phyloP scores from a whole-genome alignment of 1,140 invertebrate genomes.

The Globodera rostochiensis region DNA sequence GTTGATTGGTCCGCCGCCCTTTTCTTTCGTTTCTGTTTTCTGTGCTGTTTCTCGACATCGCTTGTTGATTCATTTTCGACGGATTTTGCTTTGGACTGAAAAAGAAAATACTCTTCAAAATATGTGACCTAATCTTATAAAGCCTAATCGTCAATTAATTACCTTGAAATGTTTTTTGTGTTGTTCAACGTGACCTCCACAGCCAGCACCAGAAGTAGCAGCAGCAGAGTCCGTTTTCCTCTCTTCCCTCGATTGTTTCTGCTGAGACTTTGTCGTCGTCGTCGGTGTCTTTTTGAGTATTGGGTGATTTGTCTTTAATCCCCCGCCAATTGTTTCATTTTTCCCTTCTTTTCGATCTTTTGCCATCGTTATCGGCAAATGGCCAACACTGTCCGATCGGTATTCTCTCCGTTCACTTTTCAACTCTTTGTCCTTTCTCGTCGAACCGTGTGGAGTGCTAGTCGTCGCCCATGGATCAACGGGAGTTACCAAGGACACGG shows the following conservation, averaged over 20 bases:
- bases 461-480: not conserved
- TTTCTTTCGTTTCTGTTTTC: constrained; percentile 22
- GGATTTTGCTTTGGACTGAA: not conserved
- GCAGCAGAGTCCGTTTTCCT: not conserved
- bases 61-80: constrained; percentile 9
- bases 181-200: not conserved
- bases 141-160: not conserved
- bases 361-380: not conserved
- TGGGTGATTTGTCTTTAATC: not conserved
- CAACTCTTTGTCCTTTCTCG: not conserved
- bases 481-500: not conserved
- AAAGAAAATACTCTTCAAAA: too few species aligned
- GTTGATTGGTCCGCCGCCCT: not conserved
- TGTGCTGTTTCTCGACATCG: constrained; percentile 11
- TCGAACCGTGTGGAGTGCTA: not conserved
- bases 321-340: not conserved
- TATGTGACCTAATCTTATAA: too few species aligned
- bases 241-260: not conserved
- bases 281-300: not conserved
- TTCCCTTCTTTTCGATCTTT: not conserved
- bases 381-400: not conserved
- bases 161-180: not conserved
- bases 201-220: not conserved
- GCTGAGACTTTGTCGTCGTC: not conserved
- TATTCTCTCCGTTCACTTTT: not conserved